Percentiles rank a stretch among this genome's conserved stretches.
Conservation (phyloP, 2,113 vertebrate genomes). For the Callithrix jacchus region DNA sequence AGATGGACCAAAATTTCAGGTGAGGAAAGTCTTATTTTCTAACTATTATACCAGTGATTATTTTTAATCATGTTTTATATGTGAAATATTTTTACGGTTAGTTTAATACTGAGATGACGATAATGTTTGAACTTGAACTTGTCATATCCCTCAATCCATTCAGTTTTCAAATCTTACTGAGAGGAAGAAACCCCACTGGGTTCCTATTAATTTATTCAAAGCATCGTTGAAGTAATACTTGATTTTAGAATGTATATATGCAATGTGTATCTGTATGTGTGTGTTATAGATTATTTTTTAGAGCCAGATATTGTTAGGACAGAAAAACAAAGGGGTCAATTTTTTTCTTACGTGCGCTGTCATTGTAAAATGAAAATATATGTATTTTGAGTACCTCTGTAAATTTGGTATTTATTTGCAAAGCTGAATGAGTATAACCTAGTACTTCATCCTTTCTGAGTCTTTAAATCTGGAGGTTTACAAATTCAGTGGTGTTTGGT, state of each 20-base stretch:
- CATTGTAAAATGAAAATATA: background rate
- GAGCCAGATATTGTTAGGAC: background rate
- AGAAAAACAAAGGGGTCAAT: background rate
- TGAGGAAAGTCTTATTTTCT: background rate
- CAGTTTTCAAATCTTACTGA: slow-evolving; percentile 18
- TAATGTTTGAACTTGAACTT: slow-evolving; percentile 6
- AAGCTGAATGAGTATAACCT: background rate
- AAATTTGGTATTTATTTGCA: background rate
- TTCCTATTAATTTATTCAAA: background rate
- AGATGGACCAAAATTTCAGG: background rate
- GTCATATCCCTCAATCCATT: background rate
- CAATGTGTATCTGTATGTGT: background rate
- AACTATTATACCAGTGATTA: background rate
- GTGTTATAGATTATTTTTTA: background rate
- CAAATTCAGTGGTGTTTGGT: background rate
- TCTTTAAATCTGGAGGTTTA: background rate
- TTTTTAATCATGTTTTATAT: background rate
- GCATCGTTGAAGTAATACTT: background rate
- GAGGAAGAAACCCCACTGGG: background rate
- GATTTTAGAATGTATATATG: background rate
- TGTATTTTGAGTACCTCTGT: background rate
- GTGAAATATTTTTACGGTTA: background rate
- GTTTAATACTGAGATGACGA: slow-evolving; percentile 30
- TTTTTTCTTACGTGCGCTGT: background rate
- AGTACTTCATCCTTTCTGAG: background rate